A percentile compares a stretch with the other conserved stretches of the same genome.
phyloP scores from a whole-genome alignment of 1,140 invertebrate genomes.

The Habropoda laboriosa region DNA sequence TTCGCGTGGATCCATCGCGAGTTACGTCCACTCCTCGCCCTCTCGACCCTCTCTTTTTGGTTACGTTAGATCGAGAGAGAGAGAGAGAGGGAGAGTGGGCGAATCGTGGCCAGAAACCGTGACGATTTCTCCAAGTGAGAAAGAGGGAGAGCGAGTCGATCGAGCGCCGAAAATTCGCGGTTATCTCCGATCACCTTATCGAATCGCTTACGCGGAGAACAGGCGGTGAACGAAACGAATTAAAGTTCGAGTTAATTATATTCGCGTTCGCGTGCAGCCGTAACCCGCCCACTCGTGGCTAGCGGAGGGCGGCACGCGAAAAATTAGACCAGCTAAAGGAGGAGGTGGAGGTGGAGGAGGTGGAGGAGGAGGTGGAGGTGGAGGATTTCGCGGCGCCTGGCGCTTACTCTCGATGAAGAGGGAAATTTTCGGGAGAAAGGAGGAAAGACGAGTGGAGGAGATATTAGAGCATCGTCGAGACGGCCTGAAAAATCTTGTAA shows the following conservation, averaged over 20 bases:
- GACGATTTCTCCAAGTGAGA: not conserved
- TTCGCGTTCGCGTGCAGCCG: constrained; percentile 21
- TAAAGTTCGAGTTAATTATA: constrained; percentile 43
- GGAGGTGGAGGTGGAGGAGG: too few relatives aligned
- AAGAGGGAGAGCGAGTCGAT: too few relatives aligned
- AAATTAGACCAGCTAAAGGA: constrained; percentile 12
- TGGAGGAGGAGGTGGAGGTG: not conserved
- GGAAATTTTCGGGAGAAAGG: too few relatives aligned
- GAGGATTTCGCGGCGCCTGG: not conserved
- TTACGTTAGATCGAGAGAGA: not conserved
- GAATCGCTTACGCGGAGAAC: not conserved
- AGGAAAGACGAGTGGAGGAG: too few relatives aligned
- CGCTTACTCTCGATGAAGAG: too few relatives aligned
- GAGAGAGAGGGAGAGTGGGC: not conserved
- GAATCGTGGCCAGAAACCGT: constrained; percentile 13
- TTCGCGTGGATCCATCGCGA: not conserved
- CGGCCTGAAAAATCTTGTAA: constrained; percentile 54
- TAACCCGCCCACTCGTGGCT: not conserved
- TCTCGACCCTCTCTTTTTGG: too few relatives aligned
- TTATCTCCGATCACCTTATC: constrained; percentile 22
- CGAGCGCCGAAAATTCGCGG: constrained; percentile 9
- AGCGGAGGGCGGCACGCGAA: constrained; percentile 17
- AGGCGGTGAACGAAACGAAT: constrained; percentile 13
- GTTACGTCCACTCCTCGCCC: not conserved
- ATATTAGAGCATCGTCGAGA: not conserved